Evolutionary conservation across 2,113 vertebrate species (phyloP).

Genomic region (Centropus bengalensis): DNA sequence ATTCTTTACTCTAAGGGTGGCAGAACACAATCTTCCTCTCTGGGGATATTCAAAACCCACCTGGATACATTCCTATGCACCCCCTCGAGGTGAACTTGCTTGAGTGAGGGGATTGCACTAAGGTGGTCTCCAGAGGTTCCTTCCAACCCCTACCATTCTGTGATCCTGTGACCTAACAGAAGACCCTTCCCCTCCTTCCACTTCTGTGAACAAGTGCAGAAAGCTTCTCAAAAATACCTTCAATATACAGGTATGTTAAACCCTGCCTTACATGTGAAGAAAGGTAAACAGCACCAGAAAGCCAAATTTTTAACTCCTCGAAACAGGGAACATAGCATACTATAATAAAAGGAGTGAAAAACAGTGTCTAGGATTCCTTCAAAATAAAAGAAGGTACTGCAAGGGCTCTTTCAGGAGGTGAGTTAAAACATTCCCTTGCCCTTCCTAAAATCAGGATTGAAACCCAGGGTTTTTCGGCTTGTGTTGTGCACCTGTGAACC

Average conservation of each 20-base stretch:
- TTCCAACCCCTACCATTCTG: no score
- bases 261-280: background rate
- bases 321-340: background rate
- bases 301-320: background rate
- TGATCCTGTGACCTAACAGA: background rate
- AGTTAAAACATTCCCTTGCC: background rate
- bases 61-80: no score
- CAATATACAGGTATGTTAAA: background rate
- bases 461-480: background rate
- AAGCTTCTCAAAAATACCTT: background rate
- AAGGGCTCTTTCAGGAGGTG: background rate
- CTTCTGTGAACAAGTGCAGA: conserved; percentile 1
- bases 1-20: no score
- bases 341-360: background rate
- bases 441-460: background rate
- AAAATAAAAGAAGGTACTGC: background rate
- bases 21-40: no score
- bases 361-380: background rate
- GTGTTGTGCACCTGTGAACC: rapidly evolving
- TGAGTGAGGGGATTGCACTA: no score
- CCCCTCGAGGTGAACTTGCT: no score
- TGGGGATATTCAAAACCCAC: no score
- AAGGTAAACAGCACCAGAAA: background rate
- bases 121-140: no score
- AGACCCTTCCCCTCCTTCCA: background rate